Base-by-base conservation (phyloP, 2,797 vertebrate species). In the Glyptemys insculpta region DNA sequence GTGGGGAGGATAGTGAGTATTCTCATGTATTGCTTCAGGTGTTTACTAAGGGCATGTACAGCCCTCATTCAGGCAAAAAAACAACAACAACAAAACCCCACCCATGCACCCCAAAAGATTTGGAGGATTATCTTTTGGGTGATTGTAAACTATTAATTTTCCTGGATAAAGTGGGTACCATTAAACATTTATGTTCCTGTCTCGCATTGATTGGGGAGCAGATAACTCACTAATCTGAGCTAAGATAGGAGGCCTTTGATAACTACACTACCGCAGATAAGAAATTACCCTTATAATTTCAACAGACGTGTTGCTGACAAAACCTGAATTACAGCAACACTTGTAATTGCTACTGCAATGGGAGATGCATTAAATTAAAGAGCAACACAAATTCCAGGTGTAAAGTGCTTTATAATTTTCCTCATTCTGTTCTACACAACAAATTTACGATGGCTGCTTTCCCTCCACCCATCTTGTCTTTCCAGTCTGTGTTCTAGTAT, bases 331-430 rank as follows among this genome's bases (percentile, higher is more conserved):
- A 15, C 34, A 57, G 83, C 31, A 82, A 78, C 14, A 27, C 76
- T 85, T 52, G 59, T 19, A 10, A 90, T 79, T 85, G 37, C 12
- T 88, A 5, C 6, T 88, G 52, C 57, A 50, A 16, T 50, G 72
- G 79, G 85, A 91, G 31, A 88, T 74, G 65, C 54, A 81, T 94
- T 85, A 81, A 89, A 83, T 47, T 31, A 31, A 49, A 47, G 80
- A 81, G 89, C 44, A 54, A 83, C 12, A 76, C 59, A 25, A 18
- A 72, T 59, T 96, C 41, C 80, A 92, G 83, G 85, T 92, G 85
- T 68, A 87, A 87, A 87, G 88, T 74, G 9, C 27, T 49, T 82
- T 86, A 44, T 91, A 80, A 37, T 19, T 86, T 94, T 88, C 74
- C 74, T 78, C 15, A 53, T 94, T 72, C 83, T 83, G 90, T 53